phyloP scores from a whole-genome alignment of 2,113 vertebrate species.

The Brachyistius frenatus region DNA sequence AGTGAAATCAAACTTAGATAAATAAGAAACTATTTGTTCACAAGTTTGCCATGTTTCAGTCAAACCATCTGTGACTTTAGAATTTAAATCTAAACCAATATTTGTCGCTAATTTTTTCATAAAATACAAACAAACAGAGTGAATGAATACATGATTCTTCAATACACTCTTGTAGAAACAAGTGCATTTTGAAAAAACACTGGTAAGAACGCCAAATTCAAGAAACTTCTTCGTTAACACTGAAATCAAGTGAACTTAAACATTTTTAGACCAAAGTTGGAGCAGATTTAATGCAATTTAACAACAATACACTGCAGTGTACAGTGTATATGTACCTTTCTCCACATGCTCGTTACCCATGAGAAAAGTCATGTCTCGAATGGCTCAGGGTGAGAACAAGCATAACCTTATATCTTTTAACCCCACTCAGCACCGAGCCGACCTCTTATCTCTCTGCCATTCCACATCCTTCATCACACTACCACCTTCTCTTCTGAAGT shows the following conservation, averaged over 20 bases:
- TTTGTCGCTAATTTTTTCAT: neutral
- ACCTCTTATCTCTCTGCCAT: conserved; percentile 43
- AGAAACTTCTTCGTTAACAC: neutral
- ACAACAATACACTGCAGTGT: too few species aligned
- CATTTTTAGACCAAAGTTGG: too few species aligned
- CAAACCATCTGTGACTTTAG: neutral
- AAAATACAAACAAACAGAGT: neutral
- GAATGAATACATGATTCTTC: neutral
- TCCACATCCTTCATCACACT: conserved; percentile 9
- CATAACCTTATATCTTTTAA: conserved; percentile 80
- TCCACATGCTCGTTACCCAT: neutral
- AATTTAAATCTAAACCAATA: neutral
- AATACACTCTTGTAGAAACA: neutral
- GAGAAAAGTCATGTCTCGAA: conserved; percentile 65
- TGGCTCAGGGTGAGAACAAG: conserved; percentile 81
- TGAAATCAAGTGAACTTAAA: neutral
- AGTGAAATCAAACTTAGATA: too few species aligned
- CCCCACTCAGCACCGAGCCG: conserved; percentile 80
- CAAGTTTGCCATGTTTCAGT: too few species aligned
- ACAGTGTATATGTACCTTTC: neutral
- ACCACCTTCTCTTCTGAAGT: conserved; percentile 18
- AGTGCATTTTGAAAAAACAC: neutral
- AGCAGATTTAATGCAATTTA: too few species aligned
- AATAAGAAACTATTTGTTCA: too few species aligned
- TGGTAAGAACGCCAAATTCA: neutral